A percentile compares a stretch with the other conserved stretches of the same genome.
Conservation (phyloP, 2,888 invertebrate species). For the Tetramorium bicarinatum region DNA sequence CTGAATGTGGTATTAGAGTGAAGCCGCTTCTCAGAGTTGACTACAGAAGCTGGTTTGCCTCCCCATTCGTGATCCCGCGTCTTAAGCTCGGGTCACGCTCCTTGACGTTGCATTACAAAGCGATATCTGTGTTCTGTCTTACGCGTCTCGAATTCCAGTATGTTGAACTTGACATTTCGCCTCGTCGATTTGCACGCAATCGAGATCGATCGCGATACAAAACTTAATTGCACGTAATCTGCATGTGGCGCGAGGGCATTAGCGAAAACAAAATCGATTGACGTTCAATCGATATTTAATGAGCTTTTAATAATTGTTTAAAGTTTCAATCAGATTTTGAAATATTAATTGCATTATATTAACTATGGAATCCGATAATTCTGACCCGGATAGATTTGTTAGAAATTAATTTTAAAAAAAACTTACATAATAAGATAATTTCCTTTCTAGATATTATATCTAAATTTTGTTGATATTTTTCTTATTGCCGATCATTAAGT, state of each 20-base stretch:
- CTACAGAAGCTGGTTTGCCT: conserved; percentile 61
- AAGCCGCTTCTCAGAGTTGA: conserved; percentile 70
- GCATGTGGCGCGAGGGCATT: not conserved
- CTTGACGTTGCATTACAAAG: conserved; percentile 62
- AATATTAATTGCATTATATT: not conserved
- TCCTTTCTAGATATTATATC: not conserved
- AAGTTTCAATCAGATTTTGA: not conserved
- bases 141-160: conserved; percentile 36
- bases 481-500: not conserved
- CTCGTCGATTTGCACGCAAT: conserved; percentile 9
- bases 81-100: conserved; percentile 69
- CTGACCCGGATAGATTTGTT: too few relatives aligned
- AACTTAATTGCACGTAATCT: not conserved
- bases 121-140: conserved; percentile 59
- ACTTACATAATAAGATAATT: not conserved
- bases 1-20: conserved; percentile 81
- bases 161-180: conserved; percentile 52
- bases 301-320: not conserved
- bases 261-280: not conserved
- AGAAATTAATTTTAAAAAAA: not conserved
- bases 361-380: not conserved
- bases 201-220: not conserved
- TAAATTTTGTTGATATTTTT: not conserved
- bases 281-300: not conserved
- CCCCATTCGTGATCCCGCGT: conserved; percentile 68